Evolutionary conservation across 2,888 invertebrate species (phyloP).

Genomic region (Megaustenia siamemsis): DNA sequence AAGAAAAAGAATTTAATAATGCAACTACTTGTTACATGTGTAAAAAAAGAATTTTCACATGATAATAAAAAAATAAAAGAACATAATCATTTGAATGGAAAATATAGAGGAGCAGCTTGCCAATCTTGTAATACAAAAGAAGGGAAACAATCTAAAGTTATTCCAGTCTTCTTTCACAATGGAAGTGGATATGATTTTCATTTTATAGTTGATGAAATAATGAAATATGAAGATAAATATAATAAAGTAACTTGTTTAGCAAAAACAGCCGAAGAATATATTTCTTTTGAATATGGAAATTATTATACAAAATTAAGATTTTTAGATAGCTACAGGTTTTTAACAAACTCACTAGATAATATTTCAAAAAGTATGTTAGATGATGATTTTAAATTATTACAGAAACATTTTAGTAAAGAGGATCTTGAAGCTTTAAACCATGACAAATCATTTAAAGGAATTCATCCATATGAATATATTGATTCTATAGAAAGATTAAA

Average conservation of each 20-base stretch:
- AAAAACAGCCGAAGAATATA: conserved; percentile 49
- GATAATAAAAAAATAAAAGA: conserved; percentile 27
- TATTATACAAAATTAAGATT: conserved; percentile 53
- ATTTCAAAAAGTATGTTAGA: conserved; percentile 61
- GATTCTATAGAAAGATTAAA: conserved; percentile 20
- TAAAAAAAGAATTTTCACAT: background rate
- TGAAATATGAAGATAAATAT: conserved; percentile 51
- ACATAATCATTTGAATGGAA: conserved; percentile 32
- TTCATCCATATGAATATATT: conserved; percentile 39
- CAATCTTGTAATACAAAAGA: conserved; percentile 57
- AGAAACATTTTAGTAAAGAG: conserved; percentile 20
- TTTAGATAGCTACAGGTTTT: conserved; percentile 42
- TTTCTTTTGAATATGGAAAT: conserved; percentile 53
- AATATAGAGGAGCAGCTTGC: conserved; percentile 50
- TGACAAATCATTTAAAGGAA: conserved; percentile 8
- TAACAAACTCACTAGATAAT: conserved; percentile 45
- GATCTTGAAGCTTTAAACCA: background rate
- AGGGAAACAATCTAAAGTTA: conserved; percentile 49
- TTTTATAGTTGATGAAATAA: conserved; percentile 53
- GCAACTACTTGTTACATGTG: conserved; percentile 13
- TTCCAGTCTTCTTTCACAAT: conserved; percentile 58
- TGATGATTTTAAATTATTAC: conserved; percentile 69
- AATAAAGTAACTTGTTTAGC: conserved; percentile 48
- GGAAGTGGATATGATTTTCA: conserved; percentile 57
- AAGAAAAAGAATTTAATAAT: conserved; percentile 11